phyloP scores from a whole-genome alignment of 2,113 vertebrate species.

The Oreotragus oreotragus region DNA sequence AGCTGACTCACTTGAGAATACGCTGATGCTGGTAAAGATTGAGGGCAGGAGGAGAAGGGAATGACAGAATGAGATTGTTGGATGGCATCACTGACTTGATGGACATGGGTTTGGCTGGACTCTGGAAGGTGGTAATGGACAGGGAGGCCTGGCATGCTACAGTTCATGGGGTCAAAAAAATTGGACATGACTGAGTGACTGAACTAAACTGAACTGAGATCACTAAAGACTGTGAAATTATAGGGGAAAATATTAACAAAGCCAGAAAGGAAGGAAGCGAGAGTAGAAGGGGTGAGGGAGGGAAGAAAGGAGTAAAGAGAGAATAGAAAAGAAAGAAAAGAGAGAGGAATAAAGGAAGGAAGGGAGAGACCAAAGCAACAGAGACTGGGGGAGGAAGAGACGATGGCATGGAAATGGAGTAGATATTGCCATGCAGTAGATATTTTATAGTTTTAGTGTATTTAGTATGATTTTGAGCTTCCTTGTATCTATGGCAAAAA shows the following conservation, averaged over 20 bases:
- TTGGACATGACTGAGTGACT: too few relatives aligned
- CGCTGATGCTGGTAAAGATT: too few relatives aligned
- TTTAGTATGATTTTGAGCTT: neutral
- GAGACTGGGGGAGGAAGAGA: neutral
- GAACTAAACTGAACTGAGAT: neutral
- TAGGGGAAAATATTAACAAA: neutral
- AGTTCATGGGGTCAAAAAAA: too few relatives aligned
- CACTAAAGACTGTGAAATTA: neutral
- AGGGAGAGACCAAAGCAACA: neutral
- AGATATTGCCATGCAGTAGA: neutral
- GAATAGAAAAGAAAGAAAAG: neutral
- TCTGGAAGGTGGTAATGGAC: too few relatives aligned
- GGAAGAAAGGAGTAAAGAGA: neutral
- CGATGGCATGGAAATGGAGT: neutral
- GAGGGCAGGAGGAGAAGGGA: too few relatives aligned
- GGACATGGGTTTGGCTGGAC: too few relatives aligned
- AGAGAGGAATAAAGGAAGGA: neutral
- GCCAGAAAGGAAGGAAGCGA: neutral
- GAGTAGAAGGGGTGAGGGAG: neutral
- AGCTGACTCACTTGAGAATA: too few relatives aligned
- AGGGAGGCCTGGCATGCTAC: too few relatives aligned
- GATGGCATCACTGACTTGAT: too few relatives aligned
- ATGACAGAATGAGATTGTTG: too few relatives aligned
- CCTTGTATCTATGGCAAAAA: neutral
- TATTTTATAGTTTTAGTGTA: neutral